Percentiles rank a stretch among this genome's conserved stretches.
phyloP scores from a whole-genome alignment of 2,113 vertebrate genomes.

The Brachyhypopomus gauderio region DNA sequence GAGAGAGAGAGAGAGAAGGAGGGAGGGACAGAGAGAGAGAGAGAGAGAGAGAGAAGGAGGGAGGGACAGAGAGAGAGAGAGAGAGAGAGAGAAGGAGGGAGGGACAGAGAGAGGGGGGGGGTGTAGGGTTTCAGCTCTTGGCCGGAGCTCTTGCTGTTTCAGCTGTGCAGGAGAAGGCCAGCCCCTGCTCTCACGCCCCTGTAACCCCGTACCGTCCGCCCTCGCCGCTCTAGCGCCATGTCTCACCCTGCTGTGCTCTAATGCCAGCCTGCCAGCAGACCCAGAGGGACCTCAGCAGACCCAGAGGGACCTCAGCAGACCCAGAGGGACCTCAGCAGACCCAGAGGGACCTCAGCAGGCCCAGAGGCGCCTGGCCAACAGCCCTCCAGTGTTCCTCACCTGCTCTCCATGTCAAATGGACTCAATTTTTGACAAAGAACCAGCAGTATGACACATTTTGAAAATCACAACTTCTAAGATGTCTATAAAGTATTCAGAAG shows the following conservation, averaged over 20 bases:
- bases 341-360: conserved; percentile 3
- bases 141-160: conserved; percentile 70
- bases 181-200: conserved; percentile 71
- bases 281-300: no score
- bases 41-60: conserved; percentile 36
- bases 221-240: conserved; percentile 24
- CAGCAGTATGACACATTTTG: neutral
- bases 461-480: neutral
- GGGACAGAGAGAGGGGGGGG: conserved; percentile 45
- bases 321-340: no score
- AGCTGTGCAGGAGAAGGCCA: conserved; percentile 71
- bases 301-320: no score
- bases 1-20: no score
- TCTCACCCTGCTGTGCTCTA: conserved; percentile 13
- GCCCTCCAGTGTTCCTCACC: no score
- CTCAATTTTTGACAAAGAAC: neutral
- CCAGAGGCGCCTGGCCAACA: conserved; percentile 11
- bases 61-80: conserved; percentile 23
- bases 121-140: conserved; percentile 70
- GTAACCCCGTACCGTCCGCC: conserved; percentile 62
- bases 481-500: neutral
- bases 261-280: conserved; percentile 16
- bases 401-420: neutral
- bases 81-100: conserved; percentile 22
- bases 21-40: no score